Percentiles rank a stretch among this genome's conserved stretches.
These are phyloP conservation scores for Paralichthys olivaceus DNA, from an alignment of 2,113 vertebrate species.

Conservation along the genomic window DNA sequence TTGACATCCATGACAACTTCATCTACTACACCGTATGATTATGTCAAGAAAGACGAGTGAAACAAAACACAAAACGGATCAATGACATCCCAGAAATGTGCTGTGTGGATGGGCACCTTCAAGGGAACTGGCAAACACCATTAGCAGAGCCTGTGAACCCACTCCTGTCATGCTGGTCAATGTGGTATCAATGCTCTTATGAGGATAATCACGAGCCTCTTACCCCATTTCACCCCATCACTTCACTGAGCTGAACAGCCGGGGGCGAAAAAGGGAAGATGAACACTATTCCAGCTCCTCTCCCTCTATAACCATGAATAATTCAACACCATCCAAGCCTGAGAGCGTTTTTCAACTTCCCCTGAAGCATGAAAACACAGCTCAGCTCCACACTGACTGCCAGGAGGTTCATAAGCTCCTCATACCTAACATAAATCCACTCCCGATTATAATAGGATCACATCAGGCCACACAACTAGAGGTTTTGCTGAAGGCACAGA, in stretches of 20 bases:
- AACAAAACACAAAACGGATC: constrained; percentile 7
- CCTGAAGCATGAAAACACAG: constrained; percentile 63
- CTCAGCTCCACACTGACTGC: constrained; percentile 36
- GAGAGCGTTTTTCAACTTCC: constrained; percentile 55
- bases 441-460: constrained; percentile 54
- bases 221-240: constrained; percentile 51
- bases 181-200: constrained; percentile 22
- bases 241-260: constrained; percentile 30
- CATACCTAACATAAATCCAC: constrained; percentile 58
- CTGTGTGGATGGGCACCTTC: not conserved
- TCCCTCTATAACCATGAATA: constrained; percentile 63
- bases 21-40: too few relatives aligned
- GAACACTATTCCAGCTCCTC: constrained; percentile 65
- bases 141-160: not conserved
- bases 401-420: constrained; percentile 50
- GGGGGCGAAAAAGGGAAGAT: constrained; percentile 53
- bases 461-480: constrained; percentile 52
- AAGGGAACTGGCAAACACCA: not conserved
- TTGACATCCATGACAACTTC: too few relatives aligned
- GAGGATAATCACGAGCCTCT: constrained; percentile 22
- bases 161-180: not conserved
- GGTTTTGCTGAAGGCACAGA: constrained; percentile 33
- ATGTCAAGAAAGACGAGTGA: too few relatives aligned
- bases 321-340: constrained; percentile 62
- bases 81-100: not conserved